phyloP scores from a whole-genome alignment of 2,888 invertebrate genomes.

The Choristoneura rosaceana region DNA sequence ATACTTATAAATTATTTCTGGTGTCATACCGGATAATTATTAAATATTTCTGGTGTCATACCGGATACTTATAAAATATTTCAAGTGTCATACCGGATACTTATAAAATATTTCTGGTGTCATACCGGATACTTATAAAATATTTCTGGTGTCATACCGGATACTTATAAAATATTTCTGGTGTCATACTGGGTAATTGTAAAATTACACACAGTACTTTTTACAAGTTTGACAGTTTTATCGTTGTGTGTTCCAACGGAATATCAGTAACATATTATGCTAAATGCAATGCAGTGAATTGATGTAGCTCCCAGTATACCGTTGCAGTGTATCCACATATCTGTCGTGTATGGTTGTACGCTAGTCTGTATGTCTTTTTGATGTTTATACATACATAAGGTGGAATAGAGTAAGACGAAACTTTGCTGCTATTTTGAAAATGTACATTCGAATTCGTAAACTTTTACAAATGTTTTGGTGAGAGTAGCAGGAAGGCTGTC shows the following conservation, averaged over 20 bases:
- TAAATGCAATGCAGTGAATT: constrained; percentile 60
- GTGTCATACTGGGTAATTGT: no score
- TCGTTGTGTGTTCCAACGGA: constrained; percentile 18
- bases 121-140: no score
- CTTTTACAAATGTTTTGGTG: not conserved
- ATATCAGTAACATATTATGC: constrained; percentile 34
- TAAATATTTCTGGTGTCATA: no score
- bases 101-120: no score
- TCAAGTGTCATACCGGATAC: no score
- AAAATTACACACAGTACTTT: no score
- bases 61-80: no score
- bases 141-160: no score
- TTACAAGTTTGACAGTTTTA: not conserved
- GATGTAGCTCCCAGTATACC: constrained; percentile 44
- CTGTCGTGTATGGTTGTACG: constrained; percentile 38
- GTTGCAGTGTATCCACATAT: constrained; percentile 23
- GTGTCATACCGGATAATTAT: no score
- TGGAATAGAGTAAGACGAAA: constrained; percentile 46
- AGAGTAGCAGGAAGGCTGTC: not conserved
- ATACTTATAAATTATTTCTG: no score
- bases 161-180: no score
- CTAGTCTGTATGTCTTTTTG: constrained; percentile 43
- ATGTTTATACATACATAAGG: constrained; percentile 58
- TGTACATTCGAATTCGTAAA: no score
- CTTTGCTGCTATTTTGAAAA: constrained; percentile 18